Evolutionary conservation across 2,888 invertebrate species (phyloP).

Genomic region (Hirtodrosophila cameraria): DNA sequence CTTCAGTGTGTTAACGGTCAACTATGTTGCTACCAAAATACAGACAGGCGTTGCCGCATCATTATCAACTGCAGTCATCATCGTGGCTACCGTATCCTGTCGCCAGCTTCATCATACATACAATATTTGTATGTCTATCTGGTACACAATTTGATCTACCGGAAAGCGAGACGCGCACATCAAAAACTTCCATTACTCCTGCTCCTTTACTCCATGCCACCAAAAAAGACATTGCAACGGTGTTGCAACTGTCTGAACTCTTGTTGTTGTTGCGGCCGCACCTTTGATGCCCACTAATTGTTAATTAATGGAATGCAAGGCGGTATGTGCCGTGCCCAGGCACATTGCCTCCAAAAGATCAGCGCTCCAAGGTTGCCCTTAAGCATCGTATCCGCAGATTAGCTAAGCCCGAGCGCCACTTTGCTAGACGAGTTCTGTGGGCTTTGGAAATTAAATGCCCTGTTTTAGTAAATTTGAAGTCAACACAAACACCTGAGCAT

Average conservation of each 20-base stretch:
- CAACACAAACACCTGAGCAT: slow-evolving; percentile 9
- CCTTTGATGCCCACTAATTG: slow-evolving; percentile 69
- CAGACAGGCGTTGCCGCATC: slow-evolving; percentile 71
- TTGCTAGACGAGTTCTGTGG: background rate
- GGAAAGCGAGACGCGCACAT: slow-evolving; percentile 48
- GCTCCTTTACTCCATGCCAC: background rate
- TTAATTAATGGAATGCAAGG: slow-evolving; percentile 74
- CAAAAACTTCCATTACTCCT: slow-evolving; percentile 1
- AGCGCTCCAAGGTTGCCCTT: slow-evolving; percentile 22
- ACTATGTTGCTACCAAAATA: slow-evolving; percentile 34
- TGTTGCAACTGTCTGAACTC: slow-evolving; percentile 16
- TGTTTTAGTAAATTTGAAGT: slow-evolving; percentile 17
- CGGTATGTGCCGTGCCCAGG: slow-evolving; percentile 43
- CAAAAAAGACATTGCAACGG: slow-evolving; percentile 4
- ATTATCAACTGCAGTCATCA: slow-evolving; percentile 65
- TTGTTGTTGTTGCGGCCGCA: slow-evolving; percentile 37
- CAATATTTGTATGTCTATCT: no score
- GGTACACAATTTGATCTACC: slow-evolving; percentile 43
- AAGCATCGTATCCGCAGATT: slow-evolving; percentile 9
- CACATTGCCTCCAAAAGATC: slow-evolving; percentile 40
- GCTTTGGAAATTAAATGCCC: slow-evolving; percentile 24
- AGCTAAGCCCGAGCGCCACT: background rate
- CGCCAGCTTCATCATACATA: no score
- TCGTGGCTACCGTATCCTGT: slow-evolving; percentile 67
- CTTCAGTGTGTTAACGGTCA: slow-evolving; percentile 65